A percentile compares a stretch with the other conserved stretches of the same genome.
phyloP scores from a whole-genome alignment of 2,113 vertebrate species.

The Rhabdornis inornatus region DNA sequence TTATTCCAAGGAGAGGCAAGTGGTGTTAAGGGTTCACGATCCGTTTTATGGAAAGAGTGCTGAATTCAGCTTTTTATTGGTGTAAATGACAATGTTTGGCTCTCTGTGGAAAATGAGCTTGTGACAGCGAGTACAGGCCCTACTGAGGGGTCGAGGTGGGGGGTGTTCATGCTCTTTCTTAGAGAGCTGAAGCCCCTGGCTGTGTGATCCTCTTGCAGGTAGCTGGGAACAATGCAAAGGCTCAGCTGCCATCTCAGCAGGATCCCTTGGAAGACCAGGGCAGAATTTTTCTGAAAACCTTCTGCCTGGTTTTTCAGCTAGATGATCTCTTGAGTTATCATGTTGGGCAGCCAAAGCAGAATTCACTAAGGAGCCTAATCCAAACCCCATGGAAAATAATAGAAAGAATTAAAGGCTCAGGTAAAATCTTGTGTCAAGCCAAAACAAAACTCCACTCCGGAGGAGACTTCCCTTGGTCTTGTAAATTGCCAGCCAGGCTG shows the following conservation, averaged over 20 bases:
- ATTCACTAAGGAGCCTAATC: background rate
- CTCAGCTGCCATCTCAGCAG: background rate
- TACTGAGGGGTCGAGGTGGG: background rate
- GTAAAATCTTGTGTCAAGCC: background rate
- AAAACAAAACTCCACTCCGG: background rate
- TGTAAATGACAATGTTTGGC: conserved; percentile 51
- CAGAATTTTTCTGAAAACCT: background rate
- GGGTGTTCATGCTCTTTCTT: background rate
- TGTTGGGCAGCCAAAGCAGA: background rate
- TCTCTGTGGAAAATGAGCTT: background rate
- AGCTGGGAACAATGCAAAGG: background rate
- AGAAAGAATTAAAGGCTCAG: background rate
- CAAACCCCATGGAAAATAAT: background rate
- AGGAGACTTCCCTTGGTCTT: background rate
- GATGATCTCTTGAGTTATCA: background rate
- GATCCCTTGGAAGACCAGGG: background rate
- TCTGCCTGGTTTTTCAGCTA: background rate
- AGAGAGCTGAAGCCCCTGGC: background rate
- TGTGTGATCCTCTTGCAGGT: background rate
- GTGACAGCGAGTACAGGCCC: background rate
- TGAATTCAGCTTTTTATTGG: conserved; percentile 64
- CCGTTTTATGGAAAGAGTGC: conserved; percentile 56
- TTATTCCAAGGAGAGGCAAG: conserved; percentile 66
- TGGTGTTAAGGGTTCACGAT: conserved; percentile 62
- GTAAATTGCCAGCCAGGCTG: background rate